These are phyloP conservation scores for Lucilia cuprina DNA, from an alignment of 1,140 invertebrate species.

Conservation along the genomic window DNA sequence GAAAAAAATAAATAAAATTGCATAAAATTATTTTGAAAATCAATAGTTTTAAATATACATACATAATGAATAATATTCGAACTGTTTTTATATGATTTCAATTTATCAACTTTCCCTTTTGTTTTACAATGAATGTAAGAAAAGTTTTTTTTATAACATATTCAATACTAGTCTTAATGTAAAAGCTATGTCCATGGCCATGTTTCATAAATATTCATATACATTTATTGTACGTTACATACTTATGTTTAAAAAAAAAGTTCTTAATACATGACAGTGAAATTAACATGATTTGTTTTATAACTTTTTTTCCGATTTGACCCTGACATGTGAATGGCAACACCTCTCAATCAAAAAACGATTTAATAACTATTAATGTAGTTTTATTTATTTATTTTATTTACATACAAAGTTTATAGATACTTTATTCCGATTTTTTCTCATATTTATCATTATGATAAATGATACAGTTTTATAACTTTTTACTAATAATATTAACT, in stretches of 20 bases:
- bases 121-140: too few relatives aligned
- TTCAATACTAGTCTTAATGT: too few relatives aligned
- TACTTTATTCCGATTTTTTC: neutral
- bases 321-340: neutral
- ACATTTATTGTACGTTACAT: too few relatives aligned
- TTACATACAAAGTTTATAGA: neutral
- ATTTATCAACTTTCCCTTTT: too few relatives aligned
- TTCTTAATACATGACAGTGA: neutral
- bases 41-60: too few relatives aligned
- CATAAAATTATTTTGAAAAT: too few relatives aligned
- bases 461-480: neutral
- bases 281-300: neutral
- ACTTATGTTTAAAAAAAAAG: neutral
- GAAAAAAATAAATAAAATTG: too few relatives aligned
- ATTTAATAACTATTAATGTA: neutral
- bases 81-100: too few relatives aligned
- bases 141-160: too few relatives aligned
- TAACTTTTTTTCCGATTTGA: neutral
- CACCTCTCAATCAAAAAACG: neutral
- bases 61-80: too few relatives aligned
- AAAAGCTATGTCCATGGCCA: too few relatives aligned
- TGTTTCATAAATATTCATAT: too few relatives aligned
- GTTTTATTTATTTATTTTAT: neutral
- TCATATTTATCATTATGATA: conserved; percentile 6
- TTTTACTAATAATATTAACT: neutral